Base-by-base conservation (phyloP, 2,888 invertebrate genomes). In the Taphrorychus bicolor region DNA sequence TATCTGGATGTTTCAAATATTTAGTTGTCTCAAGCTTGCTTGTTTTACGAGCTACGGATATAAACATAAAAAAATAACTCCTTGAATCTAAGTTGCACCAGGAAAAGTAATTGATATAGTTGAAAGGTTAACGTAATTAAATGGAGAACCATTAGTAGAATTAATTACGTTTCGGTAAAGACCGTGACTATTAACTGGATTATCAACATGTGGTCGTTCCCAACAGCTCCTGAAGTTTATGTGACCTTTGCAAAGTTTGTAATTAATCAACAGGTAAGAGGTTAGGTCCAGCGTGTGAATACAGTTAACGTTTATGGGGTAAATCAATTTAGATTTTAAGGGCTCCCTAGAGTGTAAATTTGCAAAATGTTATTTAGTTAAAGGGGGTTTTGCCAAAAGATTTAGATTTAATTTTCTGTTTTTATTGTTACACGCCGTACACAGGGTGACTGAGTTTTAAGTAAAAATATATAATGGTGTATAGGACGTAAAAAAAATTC, bases 241-340 rank as follows among this genome's bases (percentile, higher is more conserved):
- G 21, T 45, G 45, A 19, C 56, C 56, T 19, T 24, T 32, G 24
- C 45, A 21, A 49, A 62, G 49, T 62, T 62, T 32, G 56, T 56
- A 56, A 62, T 62, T 62, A 62, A 56, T 62, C 62, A 62, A 62
- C 62, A 62, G 62, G 56, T 56, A 62, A 53, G 18, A 56, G 56
- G 56, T 32, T 32, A 32, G 32, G 32, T 32, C 32, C 32, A 32
- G 32, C 32, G 32, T 9, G 32, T 11, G 32, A 32, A 9, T 32
- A 32, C 7, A 11, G 32, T 32, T 32, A 7, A 32, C 7, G 11
- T 32, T 7, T 32, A 11, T 11, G 11, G 32, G 11, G 32, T 32
- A 32, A 32, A 32, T 32, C 32, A 32, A 32, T 32, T 32, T 9
- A 7, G 32, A 32, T 32, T 32, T 11, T 32, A 32, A 32, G 11